These are phyloP conservation scores for Tinamus guttatus DNA, from an alignment of 2,113 vertebrate species.

Conservation along the genomic window DNA sequence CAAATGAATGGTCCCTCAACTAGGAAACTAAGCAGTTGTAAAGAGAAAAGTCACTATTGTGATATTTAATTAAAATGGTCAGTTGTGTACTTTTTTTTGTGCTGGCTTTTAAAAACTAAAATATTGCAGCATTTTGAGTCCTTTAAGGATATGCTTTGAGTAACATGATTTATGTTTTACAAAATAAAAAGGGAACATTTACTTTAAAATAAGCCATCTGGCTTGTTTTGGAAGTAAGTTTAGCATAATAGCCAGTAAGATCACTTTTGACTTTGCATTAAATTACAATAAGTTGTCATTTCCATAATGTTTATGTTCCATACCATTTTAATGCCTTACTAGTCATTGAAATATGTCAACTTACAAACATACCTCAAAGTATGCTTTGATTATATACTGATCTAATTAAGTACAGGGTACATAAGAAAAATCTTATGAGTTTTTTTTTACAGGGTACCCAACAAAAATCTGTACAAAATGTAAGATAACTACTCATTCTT, in stretches of 20 bases:
- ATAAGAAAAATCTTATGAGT: constrained; percentile 62
- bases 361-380: constrained; percentile 24
- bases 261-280: constrained; percentile 1
- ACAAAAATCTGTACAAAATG: constrained; percentile 82
- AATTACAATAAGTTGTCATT: neutral
- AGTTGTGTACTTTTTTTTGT: constrained; percentile 41
- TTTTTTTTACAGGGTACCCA: constrained; percentile 68
- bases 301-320: neutral
- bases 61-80: constrained; percentile 24
- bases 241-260: neutral
- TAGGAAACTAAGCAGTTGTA: constrained; percentile 51
- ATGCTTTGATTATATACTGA: constrained; percentile 21
- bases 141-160: constrained; percentile 11
- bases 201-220: neutral
- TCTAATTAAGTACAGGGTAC: constrained; percentile 53
- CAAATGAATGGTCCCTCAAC: constrained; percentile 16
- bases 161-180: constrained; percentile 14
- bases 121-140: constrained; percentile 7
- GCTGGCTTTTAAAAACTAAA: constrained; percentile 47
- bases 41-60: neutral
- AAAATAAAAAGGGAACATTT: neutral
- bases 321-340: neutral
- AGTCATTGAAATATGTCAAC: constrained; percentile 2
- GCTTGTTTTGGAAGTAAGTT: neutral
- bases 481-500: constrained; percentile 75